phyloP scores from a whole-genome alignment of 2,888 invertebrate species.

The Unio delphinus region DNA sequence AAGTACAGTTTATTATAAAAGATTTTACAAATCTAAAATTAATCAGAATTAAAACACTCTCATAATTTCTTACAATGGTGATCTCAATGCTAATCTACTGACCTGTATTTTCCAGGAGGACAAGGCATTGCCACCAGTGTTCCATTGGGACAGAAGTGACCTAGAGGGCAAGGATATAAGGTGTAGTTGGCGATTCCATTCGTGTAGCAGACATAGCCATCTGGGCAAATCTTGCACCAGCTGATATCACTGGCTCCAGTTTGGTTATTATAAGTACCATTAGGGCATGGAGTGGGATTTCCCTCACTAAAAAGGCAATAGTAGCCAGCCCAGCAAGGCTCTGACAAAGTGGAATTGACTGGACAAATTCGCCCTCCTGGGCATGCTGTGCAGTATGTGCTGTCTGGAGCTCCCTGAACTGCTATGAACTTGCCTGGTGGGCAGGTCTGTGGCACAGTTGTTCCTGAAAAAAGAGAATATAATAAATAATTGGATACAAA shows the following conservation, averaged over 20 bases:
- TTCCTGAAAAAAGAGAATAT: constrained; percentile 34
- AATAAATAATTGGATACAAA: too few relatives aligned
- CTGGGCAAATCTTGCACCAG: constrained; percentile 62
- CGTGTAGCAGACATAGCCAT: constrained; percentile 63
- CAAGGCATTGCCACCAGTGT: constrained; percentile 57
- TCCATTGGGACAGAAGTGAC: constrained; percentile 64
- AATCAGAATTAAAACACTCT: too few relatives aligned
- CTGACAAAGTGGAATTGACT: constrained; percentile 58
- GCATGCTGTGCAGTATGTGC: constrained; percentile 61
- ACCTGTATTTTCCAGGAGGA: constrained; percentile 68
- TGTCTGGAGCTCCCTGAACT: constrained; percentile 57
- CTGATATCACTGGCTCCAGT: constrained; percentile 50
- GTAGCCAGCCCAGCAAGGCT: constrained; percentile 62
- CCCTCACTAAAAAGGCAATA: constrained; percentile 55
- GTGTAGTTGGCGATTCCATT: constrained; percentile 57
- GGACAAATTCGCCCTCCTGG: constrained; percentile 68
- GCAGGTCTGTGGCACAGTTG: constrained; percentile 47
- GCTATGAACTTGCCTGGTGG: constrained; percentile 57
- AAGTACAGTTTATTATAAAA: too few relatives aligned
- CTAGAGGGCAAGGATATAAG: constrained; percentile 62
- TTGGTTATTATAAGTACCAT: constrained; percentile 56
- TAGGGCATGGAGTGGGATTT: constrained; percentile 45
- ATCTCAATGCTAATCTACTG: constrained; percentile 1
- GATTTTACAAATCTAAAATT: too few relatives aligned
- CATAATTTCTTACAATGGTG: too few relatives aligned